phyloP scores from a whole-genome alignment of 2,797 vertebrate genomes.

The Hydrocynus forskahlii region DNA sequence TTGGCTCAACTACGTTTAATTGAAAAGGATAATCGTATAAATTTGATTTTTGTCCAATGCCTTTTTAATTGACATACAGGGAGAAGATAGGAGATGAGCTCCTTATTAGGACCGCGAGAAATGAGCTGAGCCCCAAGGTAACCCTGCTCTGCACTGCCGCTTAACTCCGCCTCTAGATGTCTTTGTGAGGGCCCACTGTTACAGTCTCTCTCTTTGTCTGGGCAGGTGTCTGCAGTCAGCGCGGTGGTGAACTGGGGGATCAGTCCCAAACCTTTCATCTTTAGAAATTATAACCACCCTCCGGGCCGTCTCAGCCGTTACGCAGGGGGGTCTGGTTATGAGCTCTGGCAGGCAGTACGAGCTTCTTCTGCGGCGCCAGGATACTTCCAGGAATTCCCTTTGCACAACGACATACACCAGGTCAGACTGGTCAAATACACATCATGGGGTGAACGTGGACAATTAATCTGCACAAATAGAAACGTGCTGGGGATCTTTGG shows the following conservation, averaged over 20 bases:
- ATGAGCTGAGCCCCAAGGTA: slow-evolving; percentile 76
- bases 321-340: slow-evolving; percentile 71
- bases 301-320: slow-evolving; percentile 75
- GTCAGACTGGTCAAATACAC: slow-evolving; percentile 56
- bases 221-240: slow-evolving; percentile 79
- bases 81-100: slow-evolving; percentile 73
- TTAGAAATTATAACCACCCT: slow-evolving; percentile 80
- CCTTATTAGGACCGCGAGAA: slow-evolving; percentile 75
- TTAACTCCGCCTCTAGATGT: neutral
- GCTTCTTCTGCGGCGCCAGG: slow-evolving; percentile 80
- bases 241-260: slow-evolving; percentile 80
- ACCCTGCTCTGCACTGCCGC: slow-evolving; percentile 16
- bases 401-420: slow-evolving; percentile 81
- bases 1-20: too few relatives aligned
- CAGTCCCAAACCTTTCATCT: slow-evolving; percentile 78
- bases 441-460: neutral
- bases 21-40: too few relatives aligned
- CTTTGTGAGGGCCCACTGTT: neutral
- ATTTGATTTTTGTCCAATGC: neutral
- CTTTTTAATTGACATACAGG: slow-evolving; percentile 57
- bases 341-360: slow-evolving; percentile 79
- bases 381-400: slow-evolving; percentile 78
- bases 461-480: neutral
- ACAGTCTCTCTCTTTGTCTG: neutral
- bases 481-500: neutral